These are phyloP conservation scores for Oreochromis tanganicae DNA, from an alignment of 2,113 vertebrate species.

Conservation along the genomic window DNA sequence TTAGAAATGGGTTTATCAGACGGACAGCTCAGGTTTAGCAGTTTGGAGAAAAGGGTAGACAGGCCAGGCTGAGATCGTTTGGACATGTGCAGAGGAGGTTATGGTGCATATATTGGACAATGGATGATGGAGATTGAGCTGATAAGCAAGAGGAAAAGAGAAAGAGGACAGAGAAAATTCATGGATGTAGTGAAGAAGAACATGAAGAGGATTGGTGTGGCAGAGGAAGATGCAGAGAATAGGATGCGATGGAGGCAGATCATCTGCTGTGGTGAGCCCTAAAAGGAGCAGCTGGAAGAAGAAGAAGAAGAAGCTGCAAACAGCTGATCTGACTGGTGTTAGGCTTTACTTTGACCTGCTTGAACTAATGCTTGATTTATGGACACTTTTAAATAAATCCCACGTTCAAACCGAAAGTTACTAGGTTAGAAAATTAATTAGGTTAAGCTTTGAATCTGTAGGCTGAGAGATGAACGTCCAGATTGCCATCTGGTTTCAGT, in stretches of 20 bases:
- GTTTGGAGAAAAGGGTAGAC: background rate
- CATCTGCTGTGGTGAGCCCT: background rate
- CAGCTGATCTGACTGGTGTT: background rate
- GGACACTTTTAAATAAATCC: background rate
- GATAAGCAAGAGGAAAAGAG: background rate
- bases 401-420: background rate
- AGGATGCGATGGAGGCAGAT: no score
- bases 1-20: background rate
- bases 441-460: background rate
- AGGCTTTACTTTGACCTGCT: background rate
- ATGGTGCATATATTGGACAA: background rate
- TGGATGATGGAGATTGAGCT: background rate
- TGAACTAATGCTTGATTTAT: background rate
- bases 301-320: background rate
- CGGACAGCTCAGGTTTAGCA: background rate
- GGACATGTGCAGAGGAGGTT: background rate
- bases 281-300: background rate
- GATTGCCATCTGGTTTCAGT: background rate
- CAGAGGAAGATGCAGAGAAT: background rate
- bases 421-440: background rate
- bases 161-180: background rate
- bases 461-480: background rate
- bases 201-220: background rate
- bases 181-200: background rate
- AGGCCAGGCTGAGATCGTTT: background rate